Evolutionary conservation across 2,888 invertebrate genomes (phyloP).

Genomic region (Callyntrura sp.): DNA sequence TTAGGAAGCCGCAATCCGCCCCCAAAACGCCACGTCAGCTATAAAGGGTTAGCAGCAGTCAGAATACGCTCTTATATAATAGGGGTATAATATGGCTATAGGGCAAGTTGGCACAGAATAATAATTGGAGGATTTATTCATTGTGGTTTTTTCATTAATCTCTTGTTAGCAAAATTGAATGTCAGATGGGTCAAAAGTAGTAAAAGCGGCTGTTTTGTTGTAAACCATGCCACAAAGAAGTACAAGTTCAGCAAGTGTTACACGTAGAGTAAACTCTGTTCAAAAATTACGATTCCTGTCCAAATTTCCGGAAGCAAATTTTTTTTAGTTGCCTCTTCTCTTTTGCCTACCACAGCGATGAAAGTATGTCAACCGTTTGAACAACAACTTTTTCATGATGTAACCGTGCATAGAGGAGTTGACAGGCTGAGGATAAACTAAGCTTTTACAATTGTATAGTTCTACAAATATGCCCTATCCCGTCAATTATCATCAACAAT

Average conservation of each 20-base stretch:
- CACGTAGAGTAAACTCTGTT: too few species aligned
- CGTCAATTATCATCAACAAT: too few species aligned
- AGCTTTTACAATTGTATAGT: too few species aligned
- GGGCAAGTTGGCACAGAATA: conserved; percentile 62
- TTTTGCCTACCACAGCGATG: too few species aligned
- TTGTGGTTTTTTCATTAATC: conserved; percentile 71
- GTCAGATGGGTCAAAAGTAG: conserved; percentile 59
- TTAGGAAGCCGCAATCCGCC: conserved; percentile 51
- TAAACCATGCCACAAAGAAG: neutral
- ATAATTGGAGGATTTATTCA: conserved; percentile 67
- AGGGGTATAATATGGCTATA: neutral
- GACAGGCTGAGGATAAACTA: too few species aligned
- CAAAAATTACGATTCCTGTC: too few species aligned
- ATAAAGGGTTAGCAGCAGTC: conserved; percentile 64
- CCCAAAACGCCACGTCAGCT: conserved; percentile 63
- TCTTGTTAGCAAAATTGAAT: conserved; percentile 57
- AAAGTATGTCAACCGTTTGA: too few species aligned
- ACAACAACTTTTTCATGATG: too few species aligned
- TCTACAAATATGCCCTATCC: neutral
- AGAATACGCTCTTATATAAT: neutral
- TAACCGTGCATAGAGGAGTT: neutral
- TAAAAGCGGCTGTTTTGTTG: neutral
- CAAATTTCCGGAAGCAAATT: too few species aligned
- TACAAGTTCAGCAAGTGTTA: neutral
- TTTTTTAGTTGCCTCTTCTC: too few species aligned